Percentiles rank a stretch among this genome's conserved stretches.
These are phyloP conservation scores for Arenaria interpres DNA, from an alignment of 2,113 vertebrate species.

Conservation along the genomic window DNA sequence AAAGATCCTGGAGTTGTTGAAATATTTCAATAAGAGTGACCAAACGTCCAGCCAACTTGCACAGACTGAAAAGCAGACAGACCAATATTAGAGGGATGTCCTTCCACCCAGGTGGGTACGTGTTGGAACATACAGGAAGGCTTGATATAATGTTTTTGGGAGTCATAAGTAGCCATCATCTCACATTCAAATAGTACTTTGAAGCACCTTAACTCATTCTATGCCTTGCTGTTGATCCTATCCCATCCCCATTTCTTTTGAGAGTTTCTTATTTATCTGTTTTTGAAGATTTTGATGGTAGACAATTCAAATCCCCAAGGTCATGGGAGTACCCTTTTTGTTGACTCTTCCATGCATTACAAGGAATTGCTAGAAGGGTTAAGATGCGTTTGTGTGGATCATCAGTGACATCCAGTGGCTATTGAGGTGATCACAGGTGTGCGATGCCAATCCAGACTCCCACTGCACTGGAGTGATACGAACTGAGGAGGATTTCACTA, in stretches of 20 bases:
- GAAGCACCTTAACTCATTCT: not conserved
- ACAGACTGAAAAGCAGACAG: not conserved
- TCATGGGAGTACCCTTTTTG: not conserved
- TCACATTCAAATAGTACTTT: not conserved
- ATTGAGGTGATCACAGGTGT: conserved; percentile 16
- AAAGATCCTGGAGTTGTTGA: not conserved
- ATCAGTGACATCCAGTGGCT: conserved; percentile 68
- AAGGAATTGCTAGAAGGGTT: not conserved
- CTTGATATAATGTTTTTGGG: fast-evolving
- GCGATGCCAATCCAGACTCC: not conserved
- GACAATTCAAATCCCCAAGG: not conserved
- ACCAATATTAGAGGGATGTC: not conserved
- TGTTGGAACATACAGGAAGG: not conserved
- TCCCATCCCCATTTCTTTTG: not conserved
- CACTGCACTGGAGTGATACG: not conserved
- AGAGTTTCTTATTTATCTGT: not conserved
- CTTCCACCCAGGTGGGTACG: not conserved
- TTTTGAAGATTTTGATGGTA: not conserved
- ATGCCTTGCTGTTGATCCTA: not conserved
- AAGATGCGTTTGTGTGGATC: conserved; percentile 41
- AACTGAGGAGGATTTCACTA: not conserved
- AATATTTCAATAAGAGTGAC: not conserved
- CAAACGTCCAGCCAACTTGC: not conserved
- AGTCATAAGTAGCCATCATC: not conserved
- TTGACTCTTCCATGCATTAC: not conserved